Conservation (phyloP, 1,140 invertebrate genomes). For the Cydia amplana region DNA sequence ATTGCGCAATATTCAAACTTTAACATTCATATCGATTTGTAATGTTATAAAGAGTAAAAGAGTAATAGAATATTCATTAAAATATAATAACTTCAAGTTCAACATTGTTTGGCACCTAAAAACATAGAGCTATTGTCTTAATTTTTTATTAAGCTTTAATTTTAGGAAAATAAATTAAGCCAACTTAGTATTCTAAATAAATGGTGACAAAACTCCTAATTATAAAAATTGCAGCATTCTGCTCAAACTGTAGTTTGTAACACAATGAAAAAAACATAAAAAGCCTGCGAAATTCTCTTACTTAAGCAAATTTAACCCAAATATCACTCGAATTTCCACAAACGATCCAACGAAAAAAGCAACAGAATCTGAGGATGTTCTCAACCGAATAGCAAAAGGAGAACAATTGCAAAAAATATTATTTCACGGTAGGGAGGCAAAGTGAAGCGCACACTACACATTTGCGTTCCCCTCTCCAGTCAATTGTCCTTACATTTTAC, state of each 20-base stretch:
- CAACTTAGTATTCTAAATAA: no score
- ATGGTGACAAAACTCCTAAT: no score
- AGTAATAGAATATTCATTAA: no score
- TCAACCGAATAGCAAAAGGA: constrained; percentile 46
- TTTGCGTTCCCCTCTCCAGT: constrained; percentile 64
- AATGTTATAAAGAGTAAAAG: no score
- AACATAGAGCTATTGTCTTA: no score
- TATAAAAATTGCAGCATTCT: not conserved
- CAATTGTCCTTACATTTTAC: constrained; percentile 77
- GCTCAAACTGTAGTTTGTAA: not conserved
- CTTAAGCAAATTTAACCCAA: not conserved
- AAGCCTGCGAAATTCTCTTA: not conserved
- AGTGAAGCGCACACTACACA: constrained; percentile 58
- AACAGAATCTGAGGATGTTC: constrained; percentile 22
- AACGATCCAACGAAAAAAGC: constrained; percentile 20
- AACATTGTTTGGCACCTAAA: no score
- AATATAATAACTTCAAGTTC: no score
- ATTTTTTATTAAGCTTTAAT: no score
- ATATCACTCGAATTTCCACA: not conserved
- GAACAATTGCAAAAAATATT: constrained; percentile 49
- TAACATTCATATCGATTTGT: no score
- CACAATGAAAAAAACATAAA: not conserved
- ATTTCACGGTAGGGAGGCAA: constrained; percentile 52
- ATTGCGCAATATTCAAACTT: not conserved
- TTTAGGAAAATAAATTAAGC: no score